Base-by-base conservation (phyloP, 2,113 vertebrate species). In the Ameiurus melas region DNA sequence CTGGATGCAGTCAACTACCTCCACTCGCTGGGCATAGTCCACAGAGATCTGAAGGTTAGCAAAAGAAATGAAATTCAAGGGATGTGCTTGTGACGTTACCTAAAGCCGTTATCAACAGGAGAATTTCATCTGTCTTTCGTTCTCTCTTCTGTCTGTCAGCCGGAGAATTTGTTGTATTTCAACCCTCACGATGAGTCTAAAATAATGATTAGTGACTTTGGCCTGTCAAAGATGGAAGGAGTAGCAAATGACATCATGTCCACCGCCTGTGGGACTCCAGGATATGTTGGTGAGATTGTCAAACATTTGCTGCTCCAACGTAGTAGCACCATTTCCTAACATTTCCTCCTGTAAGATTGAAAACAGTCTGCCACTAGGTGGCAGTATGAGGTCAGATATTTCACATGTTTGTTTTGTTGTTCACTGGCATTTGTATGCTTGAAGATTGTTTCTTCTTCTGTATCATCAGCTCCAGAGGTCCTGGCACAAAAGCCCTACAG, bases 151-250 rank as follows among this genome's bases (percentile, higher is more conserved):
- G 14, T 33, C 20, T 27, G 91, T 10, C 90, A 99, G 98, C 98
- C 98, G 0, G 98, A 99, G 94, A 99, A 99, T 90, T 94, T 99
- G n/a, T 93, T 99, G 51, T 99, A 99, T 95, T 99, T 97, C 92
- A 99, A 97, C 91, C 97, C 97, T 86, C 97, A 97, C 19, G 97
- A 99, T 87, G 98, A 99, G 84, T 99, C 98, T 58, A 99, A 99
- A 95, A 99, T 99, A 93, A 99, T 99, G 98, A 99, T 99, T 94
- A 99, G 98, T 90, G 98, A 99, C 95, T 99, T 99, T 39, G 98
- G 98, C 30, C 92, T 99, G 92, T 99, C 98, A 0, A 99, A 99
- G 94, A 99, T 99, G 98, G 98, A 99, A 90, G 97, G 97, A 66
- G 97, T 97, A 66, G 97, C 90, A 75, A 89, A 98, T 30, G 98